Percentiles rank a stretch among this genome's conserved stretches.
Conservation (phyloP, 2,113 vertebrate species). For the Sander vitreus region DNA sequence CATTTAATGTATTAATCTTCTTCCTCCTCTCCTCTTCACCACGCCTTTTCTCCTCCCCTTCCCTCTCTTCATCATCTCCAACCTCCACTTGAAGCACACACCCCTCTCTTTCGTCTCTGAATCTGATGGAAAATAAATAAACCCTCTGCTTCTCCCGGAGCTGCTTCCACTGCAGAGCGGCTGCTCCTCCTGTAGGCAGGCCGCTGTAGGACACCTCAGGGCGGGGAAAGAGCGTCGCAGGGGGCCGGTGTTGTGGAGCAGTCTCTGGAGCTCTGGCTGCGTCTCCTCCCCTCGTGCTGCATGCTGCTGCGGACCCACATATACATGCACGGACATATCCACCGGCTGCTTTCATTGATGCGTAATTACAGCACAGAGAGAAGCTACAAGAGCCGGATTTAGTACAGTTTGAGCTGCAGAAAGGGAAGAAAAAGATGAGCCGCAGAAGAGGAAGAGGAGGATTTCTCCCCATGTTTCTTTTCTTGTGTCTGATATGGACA, state of each 20-base stretch:
- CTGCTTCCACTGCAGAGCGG: constrained; percentile 12
- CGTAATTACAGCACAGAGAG: background rate
- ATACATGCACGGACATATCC: background rate
- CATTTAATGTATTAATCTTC: background rate
- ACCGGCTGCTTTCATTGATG: background rate
- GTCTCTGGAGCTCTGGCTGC: constrained; percentile 16
- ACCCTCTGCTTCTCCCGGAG: background rate
- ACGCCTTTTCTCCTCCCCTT: constrained; percentile 28
- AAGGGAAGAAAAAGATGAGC: constrained; percentile 6
- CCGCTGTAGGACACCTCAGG: constrained; percentile 25
- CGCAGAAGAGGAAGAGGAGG: constrained; percentile 20
- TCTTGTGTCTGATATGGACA: constrained; percentile 47
- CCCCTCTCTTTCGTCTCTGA: too few relatives aligned
- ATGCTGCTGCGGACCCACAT: constrained; percentile 8
- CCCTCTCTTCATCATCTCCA: background rate
- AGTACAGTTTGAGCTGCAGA: background rate
- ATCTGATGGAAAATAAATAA: background rate
- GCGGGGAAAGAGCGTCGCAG: constrained; percentile 18
- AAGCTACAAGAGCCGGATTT: constrained; percentile 5
- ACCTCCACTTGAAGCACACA: background rate
- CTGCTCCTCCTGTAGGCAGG: background rate
- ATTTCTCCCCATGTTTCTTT: constrained; percentile 34
- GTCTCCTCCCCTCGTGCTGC: constrained; percentile 22
- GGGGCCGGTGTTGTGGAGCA: background rate
- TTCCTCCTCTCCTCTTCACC: constrained; percentile 2